Evolutionary conservation across 2,113 vertebrate species (phyloP), one percentile per base, ranked within the genome.

Genomic region (Nothobranchius kuhntae): DNA sequence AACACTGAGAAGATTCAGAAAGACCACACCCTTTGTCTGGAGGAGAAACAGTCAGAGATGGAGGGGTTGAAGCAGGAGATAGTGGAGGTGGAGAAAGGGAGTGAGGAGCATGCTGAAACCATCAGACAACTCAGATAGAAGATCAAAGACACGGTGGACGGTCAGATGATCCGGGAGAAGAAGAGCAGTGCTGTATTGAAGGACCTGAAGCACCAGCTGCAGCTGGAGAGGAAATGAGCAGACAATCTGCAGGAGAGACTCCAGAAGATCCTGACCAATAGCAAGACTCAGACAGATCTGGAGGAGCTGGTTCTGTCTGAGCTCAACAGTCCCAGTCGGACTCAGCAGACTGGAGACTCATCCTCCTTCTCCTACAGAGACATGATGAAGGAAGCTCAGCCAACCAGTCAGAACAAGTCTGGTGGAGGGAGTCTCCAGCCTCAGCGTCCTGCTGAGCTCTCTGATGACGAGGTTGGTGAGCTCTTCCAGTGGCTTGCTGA

Each of bases 191-290:
- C 95, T 1, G 93, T 92, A 55, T 89, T 96, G 54, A 97, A 97
- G 82, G 96, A 97, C 47, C 85, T 97, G 76, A 97, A 96, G 83
- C 88, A 95, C n/a, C 96, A 97, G 91, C 91, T 97, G 58, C 95
- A 96, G 53, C 79, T 95, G 65, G 95, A 97, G 88, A 91, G 95
- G 86, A 96, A 95, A 76, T 81, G 96, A 72, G 96, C 94, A 0
- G 96, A 97, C 78, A 96, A 96, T 58, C 93, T 97, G 40, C 96
- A 97, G 87, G 96, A 97, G 81, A 85, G 95, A 24, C 93, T 97
- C 1, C 96, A 96, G 86, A 95, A 97, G 68, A 95, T 97, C 42
- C 91, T 97, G 69, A 96, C 95, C 65, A 96, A 96, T 65, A 95
- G 92, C 84, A 96, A 95, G 75, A 94, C 91, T 71, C 91, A 95